Percentiles rank a stretch among this genome's conserved stretches.
Evolutionary conservation across 2,888 invertebrate genomes (phyloP).

Genomic region (Apodemia hepburni): DNA sequence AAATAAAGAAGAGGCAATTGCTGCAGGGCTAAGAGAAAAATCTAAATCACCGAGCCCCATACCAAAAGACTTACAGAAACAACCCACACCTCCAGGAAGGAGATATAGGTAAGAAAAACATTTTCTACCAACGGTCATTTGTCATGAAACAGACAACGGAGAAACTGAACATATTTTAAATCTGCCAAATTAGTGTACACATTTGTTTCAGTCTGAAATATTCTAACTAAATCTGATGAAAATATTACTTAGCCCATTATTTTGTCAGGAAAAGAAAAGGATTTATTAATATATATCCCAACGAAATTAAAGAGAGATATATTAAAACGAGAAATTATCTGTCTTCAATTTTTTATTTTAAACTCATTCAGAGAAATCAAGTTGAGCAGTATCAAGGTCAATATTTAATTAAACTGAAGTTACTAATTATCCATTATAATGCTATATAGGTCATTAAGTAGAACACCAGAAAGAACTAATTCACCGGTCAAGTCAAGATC

Average conservation of each 20-base stretch:
- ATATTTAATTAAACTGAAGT: neutral
- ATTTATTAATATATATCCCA: no score
- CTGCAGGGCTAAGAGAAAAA: constrained; percentile 83
- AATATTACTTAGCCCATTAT: no score
- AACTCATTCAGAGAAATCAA: no score
- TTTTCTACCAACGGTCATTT: neutral
- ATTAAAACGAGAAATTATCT: no score
- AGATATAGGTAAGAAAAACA: constrained; percentile 81
- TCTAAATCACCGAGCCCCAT: constrained; percentile 91
- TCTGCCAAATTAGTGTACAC: no score
- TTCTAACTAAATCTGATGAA: no score
- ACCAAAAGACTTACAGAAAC: constrained; percentile 85
- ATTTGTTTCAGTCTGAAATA: no score
- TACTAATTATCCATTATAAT: neutral
- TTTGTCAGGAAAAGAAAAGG: no score
- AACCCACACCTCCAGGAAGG: constrained; percentile 86
- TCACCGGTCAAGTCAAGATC: constrained; percentile 73
- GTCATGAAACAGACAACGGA: neutral
- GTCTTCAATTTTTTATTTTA: no score
- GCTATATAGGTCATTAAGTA: constrained; percentile 59
- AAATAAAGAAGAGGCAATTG: constrained; percentile 91
- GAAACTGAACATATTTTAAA: no score
- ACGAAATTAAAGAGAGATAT: no score
- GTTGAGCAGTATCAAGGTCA: neutral
- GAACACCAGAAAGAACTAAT: constrained; percentile 63